phyloP scores from a whole-genome alignment of 2,113 vertebrate species.

The Motacilla tschutschensis region DNA sequence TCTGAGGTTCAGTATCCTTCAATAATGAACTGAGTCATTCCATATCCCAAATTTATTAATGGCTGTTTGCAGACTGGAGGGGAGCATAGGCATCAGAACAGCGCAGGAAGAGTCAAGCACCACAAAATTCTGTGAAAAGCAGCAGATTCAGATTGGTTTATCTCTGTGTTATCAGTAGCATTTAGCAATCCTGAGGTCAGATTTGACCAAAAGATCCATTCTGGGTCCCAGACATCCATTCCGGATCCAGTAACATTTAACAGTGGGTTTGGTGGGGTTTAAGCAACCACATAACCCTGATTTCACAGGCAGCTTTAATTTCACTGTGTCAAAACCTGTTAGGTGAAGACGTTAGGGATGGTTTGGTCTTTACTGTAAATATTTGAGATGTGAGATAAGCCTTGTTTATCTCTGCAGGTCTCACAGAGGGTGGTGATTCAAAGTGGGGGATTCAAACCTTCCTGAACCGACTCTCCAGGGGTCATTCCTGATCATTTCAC shows the following conservation, averaged over 20 bases:
- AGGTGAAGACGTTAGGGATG: not conserved
- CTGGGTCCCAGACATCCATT: not conserved
- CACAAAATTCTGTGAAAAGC: not conserved
- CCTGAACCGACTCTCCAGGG: not conserved
- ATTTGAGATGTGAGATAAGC: not conserved
- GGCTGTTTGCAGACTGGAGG: not conserved
- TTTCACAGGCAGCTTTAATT: not conserved
- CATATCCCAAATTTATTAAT: not conserved
- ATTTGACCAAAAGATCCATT: not conserved
- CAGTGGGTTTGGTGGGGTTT: not conserved
- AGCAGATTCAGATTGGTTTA: not conserved
- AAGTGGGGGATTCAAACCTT: not conserved
- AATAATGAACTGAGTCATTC: constrained; percentile 36
- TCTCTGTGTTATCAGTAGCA: not conserved
- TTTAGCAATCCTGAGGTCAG: not conserved
- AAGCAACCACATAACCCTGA: accelerated
- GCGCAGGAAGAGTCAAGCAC: not conserved
- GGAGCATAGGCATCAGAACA: not conserved
- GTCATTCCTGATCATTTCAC: not conserved
- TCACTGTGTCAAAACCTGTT: not conserved
- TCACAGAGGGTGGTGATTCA: not conserved
- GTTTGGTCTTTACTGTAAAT: not conserved
- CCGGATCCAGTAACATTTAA: no score
- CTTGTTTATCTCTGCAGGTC: not conserved
- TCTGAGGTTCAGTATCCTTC: constrained; percentile 18